A percentile compares a stretch with the other conserved stretches of the same genome.
Conservation (phyloP, 2,888 invertebrate species). For the Oscheius sp. region DNA sequence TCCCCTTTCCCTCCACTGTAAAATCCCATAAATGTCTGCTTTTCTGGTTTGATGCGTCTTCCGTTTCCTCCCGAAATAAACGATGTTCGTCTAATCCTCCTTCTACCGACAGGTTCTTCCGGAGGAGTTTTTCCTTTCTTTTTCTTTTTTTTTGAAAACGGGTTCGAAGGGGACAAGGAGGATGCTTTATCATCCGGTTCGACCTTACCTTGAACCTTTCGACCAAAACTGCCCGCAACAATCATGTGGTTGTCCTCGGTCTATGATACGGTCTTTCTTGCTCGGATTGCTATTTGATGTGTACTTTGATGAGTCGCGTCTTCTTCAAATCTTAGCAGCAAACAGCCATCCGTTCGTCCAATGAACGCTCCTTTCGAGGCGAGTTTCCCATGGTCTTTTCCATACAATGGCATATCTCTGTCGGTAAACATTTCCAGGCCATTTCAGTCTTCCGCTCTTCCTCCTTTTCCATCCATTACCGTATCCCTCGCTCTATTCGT, state of each 20-base stretch:
- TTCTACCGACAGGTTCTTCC: slow-evolving; percentile 20
- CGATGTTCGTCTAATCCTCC: not conserved
- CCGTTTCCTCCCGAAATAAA: not conserved
- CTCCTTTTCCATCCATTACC: not conserved
- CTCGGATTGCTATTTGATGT: not conserved
- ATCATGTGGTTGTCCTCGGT: not conserved
- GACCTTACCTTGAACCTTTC: no score
- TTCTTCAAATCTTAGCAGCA: slow-evolving; percentile 24
- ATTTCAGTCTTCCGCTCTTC: slow-evolving; percentile 6
- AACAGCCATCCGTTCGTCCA: slow-evolving; percentile 4
- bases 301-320: slow-evolving; percentile 29
- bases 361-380: slow-evolving; percentile 10
- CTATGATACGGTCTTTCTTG: not conserved
- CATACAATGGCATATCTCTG: not conserved
- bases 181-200: no score
- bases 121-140: not conserved
- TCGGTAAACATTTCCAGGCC: slow-evolving; percentile 8
- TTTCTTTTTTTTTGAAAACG: not conserved
- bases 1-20: not conserved
- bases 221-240: not conserved
- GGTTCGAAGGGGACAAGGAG: no score
- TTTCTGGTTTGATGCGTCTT: not conserved
- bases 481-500: not conserved
- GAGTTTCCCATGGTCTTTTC: not conserved
- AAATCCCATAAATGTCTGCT: not conserved